A percentile compares a stretch with the other conserved stretches of the same genome.
Evolutionary conservation across 2,888 invertebrate species (phyloP).

Genomic region (Oeneis ivallda): DNA sequence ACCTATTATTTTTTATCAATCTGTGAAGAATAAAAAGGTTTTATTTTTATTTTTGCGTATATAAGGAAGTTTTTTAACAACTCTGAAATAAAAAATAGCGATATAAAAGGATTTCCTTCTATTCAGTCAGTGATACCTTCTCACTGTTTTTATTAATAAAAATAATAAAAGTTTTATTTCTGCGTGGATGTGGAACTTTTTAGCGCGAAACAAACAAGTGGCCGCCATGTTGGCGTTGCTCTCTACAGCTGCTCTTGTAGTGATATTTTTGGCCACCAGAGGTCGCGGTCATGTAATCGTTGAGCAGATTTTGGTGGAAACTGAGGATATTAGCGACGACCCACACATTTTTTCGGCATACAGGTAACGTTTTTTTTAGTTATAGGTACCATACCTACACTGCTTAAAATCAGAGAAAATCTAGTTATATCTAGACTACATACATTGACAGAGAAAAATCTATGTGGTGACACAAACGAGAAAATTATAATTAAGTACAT

Average conservation of each 20-base stretch:
- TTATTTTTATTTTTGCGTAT: neutral
- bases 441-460: no score
- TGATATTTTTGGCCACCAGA: constrained; percentile 60
- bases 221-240: constrained; percentile 72
- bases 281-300: constrained; percentile 49
- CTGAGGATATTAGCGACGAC: constrained; percentile 66
- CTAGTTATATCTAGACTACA: no score
- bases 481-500: no score
- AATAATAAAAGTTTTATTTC: constrained; percentile 19
- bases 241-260: constrained; percentile 60
- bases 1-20: neutral
- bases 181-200: constrained; percentile 72
- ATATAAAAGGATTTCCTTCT: neutral
- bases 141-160: neutral
- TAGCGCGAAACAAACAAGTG: constrained; percentile 69
- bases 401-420: no score
- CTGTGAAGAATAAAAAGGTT: neutral
- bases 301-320: constrained; percentile 52
- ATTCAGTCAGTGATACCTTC: neutral
- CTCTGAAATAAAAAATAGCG: neutral
- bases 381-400: no score
- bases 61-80: neutral
- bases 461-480: no score
- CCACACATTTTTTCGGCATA: constrained; percentile 64
- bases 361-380: constrained; percentile 51